phyloP scores from a whole-genome alignment of 2,113 vertebrate species.

The Tachycineta bicolor region DNA sequence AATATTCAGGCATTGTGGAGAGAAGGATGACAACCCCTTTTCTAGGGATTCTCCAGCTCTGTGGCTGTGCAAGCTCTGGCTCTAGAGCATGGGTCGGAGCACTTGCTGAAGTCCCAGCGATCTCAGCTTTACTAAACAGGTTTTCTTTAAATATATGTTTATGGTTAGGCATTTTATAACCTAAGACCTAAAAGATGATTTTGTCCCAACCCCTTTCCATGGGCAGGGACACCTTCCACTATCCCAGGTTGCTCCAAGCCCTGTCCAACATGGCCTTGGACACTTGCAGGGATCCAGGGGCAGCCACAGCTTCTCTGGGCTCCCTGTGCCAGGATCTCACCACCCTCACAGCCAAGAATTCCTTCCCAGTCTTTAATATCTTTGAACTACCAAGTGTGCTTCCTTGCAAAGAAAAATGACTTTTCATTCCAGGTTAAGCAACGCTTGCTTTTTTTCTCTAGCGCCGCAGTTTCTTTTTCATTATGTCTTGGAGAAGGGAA shows the following conservation, averaged over 20 bases:
- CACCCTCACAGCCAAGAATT: background rate
- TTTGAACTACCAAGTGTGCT: background rate
- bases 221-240: background rate
- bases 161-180: background rate
- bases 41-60: background rate
- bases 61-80: background rate
- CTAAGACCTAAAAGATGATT: background rate
- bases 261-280: fast-evolving
- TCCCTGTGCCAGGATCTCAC: fast-evolving
- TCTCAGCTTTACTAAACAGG: background rate
- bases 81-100: background rate
- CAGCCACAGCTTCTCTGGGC: background rate
- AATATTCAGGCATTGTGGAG: background rate
- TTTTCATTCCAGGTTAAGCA: background rate
- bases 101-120: fast-evolving
- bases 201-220: background rate
- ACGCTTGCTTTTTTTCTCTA: background rate
- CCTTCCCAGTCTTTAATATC: background rate
- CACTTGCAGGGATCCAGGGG: background rate
- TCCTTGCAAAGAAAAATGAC: background rate
- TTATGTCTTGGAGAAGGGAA: background rate
- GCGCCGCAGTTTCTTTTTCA: background rate
- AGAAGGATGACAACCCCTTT: background rate
- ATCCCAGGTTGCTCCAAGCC: background rate
- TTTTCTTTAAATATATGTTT: background rate